Evolutionary conservation across 2,888 invertebrate genomes (phyloP).

Genomic region (Hydrotaea cyrtoneurina): DNA sequence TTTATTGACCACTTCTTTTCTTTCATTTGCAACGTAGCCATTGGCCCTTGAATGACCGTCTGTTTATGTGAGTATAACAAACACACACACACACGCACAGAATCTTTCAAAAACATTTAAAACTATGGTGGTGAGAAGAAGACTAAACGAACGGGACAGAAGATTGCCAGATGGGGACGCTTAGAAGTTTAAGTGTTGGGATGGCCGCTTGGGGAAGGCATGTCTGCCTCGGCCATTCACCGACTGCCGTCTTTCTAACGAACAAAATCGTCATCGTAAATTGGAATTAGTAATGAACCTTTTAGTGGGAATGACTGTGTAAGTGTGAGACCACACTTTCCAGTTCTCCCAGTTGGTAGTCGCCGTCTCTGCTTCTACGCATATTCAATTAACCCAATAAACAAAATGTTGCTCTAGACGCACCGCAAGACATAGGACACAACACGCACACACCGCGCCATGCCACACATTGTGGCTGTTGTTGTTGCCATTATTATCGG

Average conservation of each 20-base stretch:
- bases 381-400: not conserved
- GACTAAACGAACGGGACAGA: not conserved
- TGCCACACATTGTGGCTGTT: not conserved
- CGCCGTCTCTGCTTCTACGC: not conserved
- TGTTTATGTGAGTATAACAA: not conserved
- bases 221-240: not conserved
- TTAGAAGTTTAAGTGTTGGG: not conserved
- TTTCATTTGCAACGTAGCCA: not conserved
- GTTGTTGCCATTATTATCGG: not conserved
- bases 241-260: not conserved
- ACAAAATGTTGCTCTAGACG: no score
- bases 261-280: not conserved
- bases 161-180: not conserved
- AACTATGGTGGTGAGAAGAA: not conserved
- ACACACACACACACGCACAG: no score
- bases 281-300: not conserved
- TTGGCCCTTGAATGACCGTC: not conserved
- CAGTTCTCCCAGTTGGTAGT: not conserved
- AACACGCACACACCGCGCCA: not conserved
- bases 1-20: not conserved
- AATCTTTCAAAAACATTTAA: not conserved
- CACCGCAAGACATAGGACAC: not conserved
- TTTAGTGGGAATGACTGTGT: not conserved
- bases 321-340: not conserved
- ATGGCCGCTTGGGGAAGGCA: not conserved